Conservation (phyloP, 2,113 vertebrate genomes). For the Nibea coibor region DNA sequence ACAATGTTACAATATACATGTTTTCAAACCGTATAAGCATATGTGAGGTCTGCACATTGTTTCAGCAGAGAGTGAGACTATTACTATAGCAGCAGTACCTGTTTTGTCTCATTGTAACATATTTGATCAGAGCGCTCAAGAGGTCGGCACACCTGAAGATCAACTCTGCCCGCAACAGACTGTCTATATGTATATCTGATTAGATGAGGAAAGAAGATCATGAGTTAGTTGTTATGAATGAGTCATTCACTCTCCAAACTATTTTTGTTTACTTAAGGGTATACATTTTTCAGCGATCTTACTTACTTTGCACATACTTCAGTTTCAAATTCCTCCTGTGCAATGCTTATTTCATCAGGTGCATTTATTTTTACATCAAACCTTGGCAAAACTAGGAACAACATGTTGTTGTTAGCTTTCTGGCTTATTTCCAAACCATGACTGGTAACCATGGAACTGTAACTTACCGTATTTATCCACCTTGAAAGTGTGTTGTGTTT, state of each 20-base stretch:
- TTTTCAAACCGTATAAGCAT: not conserved
- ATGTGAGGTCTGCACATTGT: not conserved
- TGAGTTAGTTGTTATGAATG: not conserved
- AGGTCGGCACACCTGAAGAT: constrained; percentile 56
- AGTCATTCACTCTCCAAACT: not conserved
- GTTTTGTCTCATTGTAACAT: constrained; percentile 14
- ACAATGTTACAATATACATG: too few relatives aligned
- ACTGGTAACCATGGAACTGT: too few relatives aligned
- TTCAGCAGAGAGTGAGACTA: not conserved
- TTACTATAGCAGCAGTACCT: constrained; percentile 46
- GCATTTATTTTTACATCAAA: constrained; percentile 68
- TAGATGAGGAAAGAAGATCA: not conserved
- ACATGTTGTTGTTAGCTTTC: constrained; percentile 2
- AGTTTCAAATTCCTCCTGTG: constrained; percentile 41
- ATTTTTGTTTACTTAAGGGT: too few relatives aligned
- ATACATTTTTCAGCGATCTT: not conserved
- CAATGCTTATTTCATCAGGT: constrained; percentile 49
- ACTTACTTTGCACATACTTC: constrained; percentile 78
- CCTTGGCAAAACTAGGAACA: constrained; percentile 76
- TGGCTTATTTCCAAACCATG: not conserved
- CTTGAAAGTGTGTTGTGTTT: constrained; percentile 59
- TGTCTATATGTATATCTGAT: constrained; percentile 81
- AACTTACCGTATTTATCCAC: constrained; percentile 81
- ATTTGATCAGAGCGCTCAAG: rapidly evolving
- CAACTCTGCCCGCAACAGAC: constrained; percentile 73